Percentiles rank a stretch among this genome's conserved stretches.
phyloP scores from a whole-genome alignment of 2,113 vertebrate species.

The Syrmaticus mikado region DNA sequence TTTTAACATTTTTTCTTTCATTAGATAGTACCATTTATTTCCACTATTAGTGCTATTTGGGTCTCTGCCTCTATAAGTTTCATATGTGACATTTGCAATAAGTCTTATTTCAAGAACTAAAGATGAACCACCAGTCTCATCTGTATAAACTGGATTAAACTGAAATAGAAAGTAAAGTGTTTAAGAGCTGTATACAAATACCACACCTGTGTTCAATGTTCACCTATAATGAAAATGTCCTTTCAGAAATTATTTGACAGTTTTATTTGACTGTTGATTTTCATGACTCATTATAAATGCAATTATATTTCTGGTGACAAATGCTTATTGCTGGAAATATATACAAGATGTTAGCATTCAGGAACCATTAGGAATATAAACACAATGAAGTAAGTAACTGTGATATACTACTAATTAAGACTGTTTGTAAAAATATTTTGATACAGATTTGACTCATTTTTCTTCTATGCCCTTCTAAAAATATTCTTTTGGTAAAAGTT shows the following conservation, averaged over 20 bases:
- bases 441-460: neutral
- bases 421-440: neutral
- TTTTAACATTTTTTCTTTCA: neutral
- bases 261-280: neutral
- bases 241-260: neutral
- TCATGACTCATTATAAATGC: neutral
- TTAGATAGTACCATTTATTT: accelerated
- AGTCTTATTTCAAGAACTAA: neutral
- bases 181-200: neutral
- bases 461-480: neutral
- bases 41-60: neutral
- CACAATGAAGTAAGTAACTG: neutral
- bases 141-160: neutral
- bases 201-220: neutral
- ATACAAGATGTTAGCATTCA: neutral
- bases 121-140: neutral
- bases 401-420: neutral
- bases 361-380: neutral
- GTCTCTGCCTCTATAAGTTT: neutral
- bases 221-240: neutral
- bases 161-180: neutral
- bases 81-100: neutral
- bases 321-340: neutral
- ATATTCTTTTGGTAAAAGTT: neutral
- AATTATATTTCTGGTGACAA: neutral